Conservation (phyloP, 2,113 vertebrate genomes). For the Strix uralensis region DNA sequence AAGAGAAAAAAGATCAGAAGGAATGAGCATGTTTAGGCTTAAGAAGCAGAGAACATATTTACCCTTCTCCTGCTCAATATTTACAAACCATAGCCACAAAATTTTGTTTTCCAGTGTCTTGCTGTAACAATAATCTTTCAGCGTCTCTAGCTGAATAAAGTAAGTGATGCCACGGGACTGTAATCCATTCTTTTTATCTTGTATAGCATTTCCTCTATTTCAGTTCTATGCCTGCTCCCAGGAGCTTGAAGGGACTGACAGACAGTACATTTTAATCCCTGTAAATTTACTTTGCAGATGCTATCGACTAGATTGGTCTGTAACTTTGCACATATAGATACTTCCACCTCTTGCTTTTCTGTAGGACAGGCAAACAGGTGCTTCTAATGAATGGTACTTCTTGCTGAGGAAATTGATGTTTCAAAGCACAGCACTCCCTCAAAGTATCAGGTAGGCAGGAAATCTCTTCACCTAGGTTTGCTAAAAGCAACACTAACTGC, state of each 20-base stretch:
- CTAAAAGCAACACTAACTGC: not conserved
- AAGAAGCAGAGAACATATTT: not conserved
- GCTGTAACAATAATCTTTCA: not conserved
- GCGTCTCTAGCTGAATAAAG: not conserved
- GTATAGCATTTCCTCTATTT: not conserved
- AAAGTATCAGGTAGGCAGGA: not conserved
- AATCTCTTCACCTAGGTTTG: not conserved
- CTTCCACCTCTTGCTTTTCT: not conserved
- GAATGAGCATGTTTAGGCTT: not conserved
- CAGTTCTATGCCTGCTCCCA: not conserved
- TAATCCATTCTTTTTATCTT: not conserved
- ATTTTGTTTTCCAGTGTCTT: not conserved
- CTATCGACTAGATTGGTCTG: not conserved
- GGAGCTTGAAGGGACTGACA: not conserved
- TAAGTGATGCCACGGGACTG: not conserved
- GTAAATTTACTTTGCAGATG: not conserved
- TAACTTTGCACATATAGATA: not conserved
- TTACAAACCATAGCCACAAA: not conserved
- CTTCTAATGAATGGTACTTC: not conserved
- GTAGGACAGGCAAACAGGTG: not conserved
- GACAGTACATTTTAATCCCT: not conserved
- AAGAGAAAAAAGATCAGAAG: not conserved
- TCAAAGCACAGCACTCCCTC: not conserved
- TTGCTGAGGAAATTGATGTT: not conserved
- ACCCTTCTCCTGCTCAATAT: not conserved